These are phyloP conservation scores for Chaenocephalus aceratus DNA, from an alignment of 2,113 vertebrate species.

Conservation along the genomic window DNA sequence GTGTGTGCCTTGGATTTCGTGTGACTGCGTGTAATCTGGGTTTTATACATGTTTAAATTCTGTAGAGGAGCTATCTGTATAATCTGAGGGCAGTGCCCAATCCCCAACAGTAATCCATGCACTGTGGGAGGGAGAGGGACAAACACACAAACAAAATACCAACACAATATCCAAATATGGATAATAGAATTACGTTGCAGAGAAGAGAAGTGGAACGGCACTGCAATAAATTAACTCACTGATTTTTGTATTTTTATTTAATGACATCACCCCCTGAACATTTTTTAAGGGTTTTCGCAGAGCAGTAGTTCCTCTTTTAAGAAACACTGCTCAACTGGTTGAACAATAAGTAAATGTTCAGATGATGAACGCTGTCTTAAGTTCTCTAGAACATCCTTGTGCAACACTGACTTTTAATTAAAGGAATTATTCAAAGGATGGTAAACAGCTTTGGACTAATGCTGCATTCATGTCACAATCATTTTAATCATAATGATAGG, in stretches of 20 bases:
- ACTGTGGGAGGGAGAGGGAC: neutral
- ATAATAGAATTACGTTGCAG: constrained; percentile 18
- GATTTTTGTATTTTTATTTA: constrained; percentile 18
- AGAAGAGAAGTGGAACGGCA: neutral
- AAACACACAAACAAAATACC: constrained; percentile 16
- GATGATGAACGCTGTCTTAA: neutral
- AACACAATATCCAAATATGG: constrained; percentile 3
- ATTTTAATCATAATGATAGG: neutral
- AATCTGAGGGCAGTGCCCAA: constrained; percentile 66
- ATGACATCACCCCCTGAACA: constrained; percentile 9
- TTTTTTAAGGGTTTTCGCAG: constrained; percentile 11
- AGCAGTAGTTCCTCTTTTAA: neutral
- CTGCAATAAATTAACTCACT: neutral
- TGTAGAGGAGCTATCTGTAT: constrained; percentile 43
- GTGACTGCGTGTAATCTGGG: constrained; percentile 63
- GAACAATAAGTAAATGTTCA: neutral
- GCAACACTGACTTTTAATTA: neutral
- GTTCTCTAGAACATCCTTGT: neutral
- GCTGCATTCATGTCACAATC: neutral
- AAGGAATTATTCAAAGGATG: neutral
- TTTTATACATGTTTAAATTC: constrained; percentile 56
- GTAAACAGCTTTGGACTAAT: neutral
- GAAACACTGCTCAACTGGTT: neutral
- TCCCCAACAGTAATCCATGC: constrained; percentile 61
- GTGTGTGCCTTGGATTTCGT: constrained; percentile 50